Conservation (phyloP, 2,797 vertebrate genomes). For the Schizopygopsis malacanthus region DNA sequence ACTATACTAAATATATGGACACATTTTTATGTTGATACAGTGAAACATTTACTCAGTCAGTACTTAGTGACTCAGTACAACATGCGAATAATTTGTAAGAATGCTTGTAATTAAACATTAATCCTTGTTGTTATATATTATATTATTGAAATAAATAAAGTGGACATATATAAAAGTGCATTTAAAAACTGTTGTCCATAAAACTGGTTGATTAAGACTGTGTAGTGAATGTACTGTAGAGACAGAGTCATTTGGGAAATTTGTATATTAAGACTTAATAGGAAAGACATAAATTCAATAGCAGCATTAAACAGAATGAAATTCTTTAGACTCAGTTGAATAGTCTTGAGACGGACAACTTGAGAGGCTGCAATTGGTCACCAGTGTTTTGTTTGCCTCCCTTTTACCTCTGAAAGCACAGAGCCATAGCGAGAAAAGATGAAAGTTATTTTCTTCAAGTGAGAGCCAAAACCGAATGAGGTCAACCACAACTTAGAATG, state of each 20-base stretch:
- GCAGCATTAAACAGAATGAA: neutral
- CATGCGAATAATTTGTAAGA: neutral
- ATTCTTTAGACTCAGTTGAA: slow-evolving; percentile 16
- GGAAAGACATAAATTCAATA: neutral
- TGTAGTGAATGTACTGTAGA: neutral
- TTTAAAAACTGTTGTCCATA: neutral
- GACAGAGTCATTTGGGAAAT: neutral
- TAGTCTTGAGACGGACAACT: slow-evolving; percentile 24
- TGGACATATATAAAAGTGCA: neutral
- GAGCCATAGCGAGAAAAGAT: slow-evolving; percentile 48
- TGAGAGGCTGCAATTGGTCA: slow-evolving; percentile 23
- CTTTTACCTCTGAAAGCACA: slow-evolving; percentile 38
- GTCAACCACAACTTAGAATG: slow-evolving; percentile 58
- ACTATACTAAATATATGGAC: neutral
- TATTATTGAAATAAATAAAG: neutral
- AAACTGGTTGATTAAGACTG: neutral
- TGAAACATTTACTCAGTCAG: neutral
- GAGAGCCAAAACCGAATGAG: slow-evolving; percentile 45
- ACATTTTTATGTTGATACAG: neutral
- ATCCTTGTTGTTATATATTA: neutral
- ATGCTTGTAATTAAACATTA: neutral
- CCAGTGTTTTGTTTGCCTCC: slow-evolving; percentile 34
- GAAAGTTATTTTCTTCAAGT: slow-evolving; percentile 55
- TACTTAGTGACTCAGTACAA: neutral
- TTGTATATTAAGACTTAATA: neutral